phyloP scores from a whole-genome alignment of 2,888 invertebrate genomes.

The Heliconius ethilla region DNA sequence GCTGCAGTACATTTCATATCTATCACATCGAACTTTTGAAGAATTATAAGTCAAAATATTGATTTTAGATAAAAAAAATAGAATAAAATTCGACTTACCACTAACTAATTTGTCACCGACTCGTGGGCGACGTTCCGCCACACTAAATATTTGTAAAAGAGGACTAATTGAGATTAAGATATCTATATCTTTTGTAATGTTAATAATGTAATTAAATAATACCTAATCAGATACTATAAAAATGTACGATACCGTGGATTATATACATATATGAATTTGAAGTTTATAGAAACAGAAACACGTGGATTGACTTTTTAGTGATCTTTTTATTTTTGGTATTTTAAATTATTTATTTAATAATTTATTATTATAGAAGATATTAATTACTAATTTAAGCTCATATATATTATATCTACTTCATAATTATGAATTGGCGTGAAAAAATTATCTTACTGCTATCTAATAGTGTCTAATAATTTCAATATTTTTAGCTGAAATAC shows the following conservation, averaged over 20 bases:
- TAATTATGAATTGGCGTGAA: neutral
- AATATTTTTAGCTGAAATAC: neutral
- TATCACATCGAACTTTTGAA: neutral
- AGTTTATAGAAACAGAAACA: neutral
- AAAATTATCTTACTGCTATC: neutral
- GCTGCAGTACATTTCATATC: too few species aligned
- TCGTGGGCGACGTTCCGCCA: slow-evolving; percentile 57
- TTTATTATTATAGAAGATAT: neutral
- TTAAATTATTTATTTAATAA: neutral
- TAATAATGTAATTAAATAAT: slow-evolving; percentile 49
- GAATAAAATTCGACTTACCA: slow-evolving; percentile 53
- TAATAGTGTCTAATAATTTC: neutral
- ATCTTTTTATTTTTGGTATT: neutral
- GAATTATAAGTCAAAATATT: neutral
- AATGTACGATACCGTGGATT: slow-evolving; percentile 34
- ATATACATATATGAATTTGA: neutral
- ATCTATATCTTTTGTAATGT: slow-evolving; percentile 48
- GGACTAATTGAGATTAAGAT: slow-evolving; percentile 55
- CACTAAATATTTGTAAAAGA: slow-evolving; percentile 57
- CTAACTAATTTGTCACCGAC: slow-evolving; percentile 52
- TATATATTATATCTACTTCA: neutral
- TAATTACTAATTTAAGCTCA: too few species aligned
- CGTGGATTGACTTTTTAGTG: neutral
- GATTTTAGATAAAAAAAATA: neutral
- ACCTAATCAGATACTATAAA: slow-evolving; percentile 45